Conservation (phyloP, 2,888 invertebrate species). For the Patella ulyssiponensis region DNA sequence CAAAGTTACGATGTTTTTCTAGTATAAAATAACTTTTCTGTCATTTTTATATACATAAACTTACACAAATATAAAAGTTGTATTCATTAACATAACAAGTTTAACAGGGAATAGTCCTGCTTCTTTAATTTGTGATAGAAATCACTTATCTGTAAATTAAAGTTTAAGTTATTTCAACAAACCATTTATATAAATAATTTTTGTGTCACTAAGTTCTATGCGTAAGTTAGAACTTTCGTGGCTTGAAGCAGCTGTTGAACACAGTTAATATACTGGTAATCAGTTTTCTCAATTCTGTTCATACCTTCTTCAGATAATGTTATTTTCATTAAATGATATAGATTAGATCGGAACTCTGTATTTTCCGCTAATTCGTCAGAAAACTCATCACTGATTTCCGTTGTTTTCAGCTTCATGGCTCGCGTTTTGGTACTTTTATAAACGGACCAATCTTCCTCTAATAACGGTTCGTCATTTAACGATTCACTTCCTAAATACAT, state of each 20-base stretch:
- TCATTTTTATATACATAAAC: no score
- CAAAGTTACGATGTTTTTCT: no score
- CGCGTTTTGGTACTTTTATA: constrained; percentile 64
- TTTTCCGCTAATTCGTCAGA: constrained; percentile 60
- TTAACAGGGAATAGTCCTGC: no score
- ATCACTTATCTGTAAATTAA: no score
- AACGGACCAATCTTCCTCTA: constrained; percentile 70
- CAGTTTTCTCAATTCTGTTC: constrained; percentile 58
- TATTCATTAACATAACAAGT: no score
- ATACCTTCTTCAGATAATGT: constrained; percentile 51
- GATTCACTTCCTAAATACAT: constrained; percentile 68
- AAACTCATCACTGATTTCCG: constrained; percentile 68
- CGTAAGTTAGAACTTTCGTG: constrained; percentile 67
- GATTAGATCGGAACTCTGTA: constrained; percentile 65
- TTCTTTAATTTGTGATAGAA: no score
- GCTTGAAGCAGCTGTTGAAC: constrained; percentile 64
- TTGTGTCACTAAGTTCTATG: constrained; percentile 39
- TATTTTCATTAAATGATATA: constrained; percentile 63
- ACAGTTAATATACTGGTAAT: constrained; percentile 62
- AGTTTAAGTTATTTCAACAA: no score
- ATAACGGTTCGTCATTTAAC: constrained; percentile 63
- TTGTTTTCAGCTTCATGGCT: constrained; percentile 65
- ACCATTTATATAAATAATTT: not conserved
- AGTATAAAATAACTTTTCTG: no score
- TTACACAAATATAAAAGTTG: no score